Evolutionary conservation across 2,797 vertebrate species (phyloP).

Genomic region (Phoeniculus purpureus): DNA sequence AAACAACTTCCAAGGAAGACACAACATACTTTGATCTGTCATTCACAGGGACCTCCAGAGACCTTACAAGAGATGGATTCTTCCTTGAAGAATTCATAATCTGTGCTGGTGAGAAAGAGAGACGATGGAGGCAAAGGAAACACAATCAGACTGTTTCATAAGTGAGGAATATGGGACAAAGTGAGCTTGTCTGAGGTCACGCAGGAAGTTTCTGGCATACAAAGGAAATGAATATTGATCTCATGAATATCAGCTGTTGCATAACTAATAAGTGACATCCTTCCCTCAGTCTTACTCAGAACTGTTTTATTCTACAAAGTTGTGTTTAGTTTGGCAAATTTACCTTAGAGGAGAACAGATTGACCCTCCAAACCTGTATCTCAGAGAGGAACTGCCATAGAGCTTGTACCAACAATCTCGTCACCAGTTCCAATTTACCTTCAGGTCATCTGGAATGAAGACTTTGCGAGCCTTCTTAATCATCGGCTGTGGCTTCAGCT

Average conservation of each 20-base stretch:
- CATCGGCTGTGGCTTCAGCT: slow-evolving; percentile 98
- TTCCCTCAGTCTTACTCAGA: not conserved
- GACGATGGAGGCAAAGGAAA: slow-evolving; percentile 23
- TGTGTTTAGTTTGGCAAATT: not conserved
- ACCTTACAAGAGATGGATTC: not conserved
- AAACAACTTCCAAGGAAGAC: not conserved
- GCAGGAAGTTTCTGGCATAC: slow-evolving; percentile 53
- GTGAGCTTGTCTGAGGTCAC: slow-evolving; percentile 13
- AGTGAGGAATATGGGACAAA: slow-evolving; percentile 54
- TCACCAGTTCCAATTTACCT: slow-evolving; percentile 89
- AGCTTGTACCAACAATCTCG: not conserved
- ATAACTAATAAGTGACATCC: slow-evolving; percentile 23
- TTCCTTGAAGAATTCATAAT: not conserved
- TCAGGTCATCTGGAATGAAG: slow-evolving; percentile 96
- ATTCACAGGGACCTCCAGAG: not conserved
- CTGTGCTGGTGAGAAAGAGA: not conserved
- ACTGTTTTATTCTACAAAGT: not conserved
- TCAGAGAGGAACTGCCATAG: not conserved
- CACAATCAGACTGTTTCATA: slow-evolving; percentile 34
- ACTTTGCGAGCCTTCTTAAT: slow-evolving; percentile 98
- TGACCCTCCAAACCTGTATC: not conserved
- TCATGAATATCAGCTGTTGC: slow-evolving; percentile 47
- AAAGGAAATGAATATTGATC: slow-evolving; percentile 63
- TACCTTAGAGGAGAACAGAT: not conserved
- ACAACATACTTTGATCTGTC: not conserved